These are phyloP conservation scores for Brachyhypopomus gauderio DNA, from an alignment of 2,113 vertebrate species.

Conservation along the genomic window DNA sequence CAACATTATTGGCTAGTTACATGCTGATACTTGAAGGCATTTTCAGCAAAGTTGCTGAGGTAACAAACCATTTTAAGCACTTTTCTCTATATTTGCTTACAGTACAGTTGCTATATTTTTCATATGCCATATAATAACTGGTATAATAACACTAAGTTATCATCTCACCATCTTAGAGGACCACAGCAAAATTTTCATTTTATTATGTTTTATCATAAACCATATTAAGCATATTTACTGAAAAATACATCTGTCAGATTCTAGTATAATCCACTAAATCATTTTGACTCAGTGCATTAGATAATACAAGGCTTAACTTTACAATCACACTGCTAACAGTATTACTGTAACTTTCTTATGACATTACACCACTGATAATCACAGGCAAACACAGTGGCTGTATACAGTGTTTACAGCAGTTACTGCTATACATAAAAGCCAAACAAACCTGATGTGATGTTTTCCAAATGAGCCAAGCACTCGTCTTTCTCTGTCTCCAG, in stretches of 20 bases:
- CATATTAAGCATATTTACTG: too few species aligned
- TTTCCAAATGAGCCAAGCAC: conserved; percentile 49
- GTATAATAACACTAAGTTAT: too few species aligned
- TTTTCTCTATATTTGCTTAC: too few species aligned
- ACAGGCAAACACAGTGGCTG: background rate
- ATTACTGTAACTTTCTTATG: background rate
- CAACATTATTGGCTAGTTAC: background rate
- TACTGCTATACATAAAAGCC: conserved; percentile 17
- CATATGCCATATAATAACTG: too few species aligned
- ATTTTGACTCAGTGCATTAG: background rate
- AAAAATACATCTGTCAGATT: background rate
- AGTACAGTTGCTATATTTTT: too few species aligned
- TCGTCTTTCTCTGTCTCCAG: conserved; percentile 50
- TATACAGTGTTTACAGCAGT: background rate
- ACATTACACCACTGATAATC: background rate
- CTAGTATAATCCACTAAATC: background rate
- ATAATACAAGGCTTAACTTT: background rate
- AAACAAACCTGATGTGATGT: conserved; percentile 55
- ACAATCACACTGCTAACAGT: background rate
- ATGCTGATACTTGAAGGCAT: background rate
- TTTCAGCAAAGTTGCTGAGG: background rate
- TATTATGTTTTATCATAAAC: too few species aligned
- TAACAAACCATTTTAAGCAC: too few species aligned
- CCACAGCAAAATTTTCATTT: too few species aligned
- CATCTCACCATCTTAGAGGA: too few species aligned